Evolutionary conservation across 2,888 invertebrate species (phyloP).

Genomic region (Cephonodes hylas): DNA sequence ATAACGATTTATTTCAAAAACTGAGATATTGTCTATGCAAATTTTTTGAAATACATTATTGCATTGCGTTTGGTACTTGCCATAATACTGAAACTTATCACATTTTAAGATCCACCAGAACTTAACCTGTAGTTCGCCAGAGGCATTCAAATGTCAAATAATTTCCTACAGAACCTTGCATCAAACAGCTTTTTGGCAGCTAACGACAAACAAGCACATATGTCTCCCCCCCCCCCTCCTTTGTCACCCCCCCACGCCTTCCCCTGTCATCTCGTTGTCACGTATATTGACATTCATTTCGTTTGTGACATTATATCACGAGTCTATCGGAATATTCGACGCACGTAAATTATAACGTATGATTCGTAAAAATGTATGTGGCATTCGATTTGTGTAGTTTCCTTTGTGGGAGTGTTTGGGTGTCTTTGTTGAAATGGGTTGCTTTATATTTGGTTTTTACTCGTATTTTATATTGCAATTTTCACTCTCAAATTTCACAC

Average conservation of each 20-base stretch:
- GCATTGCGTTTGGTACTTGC: too few relatives aligned
- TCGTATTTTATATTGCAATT: too few relatives aligned
- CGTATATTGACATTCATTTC: conserved; percentile 15
- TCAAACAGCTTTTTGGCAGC: not conserved
- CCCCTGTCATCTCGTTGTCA: not conserved
- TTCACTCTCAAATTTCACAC: too few relatives aligned
- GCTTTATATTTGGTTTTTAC: too few relatives aligned
- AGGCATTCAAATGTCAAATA: not conserved
- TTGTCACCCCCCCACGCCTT: not conserved
- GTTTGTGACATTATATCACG: conserved; percentile 2
- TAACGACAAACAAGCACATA: not conserved
- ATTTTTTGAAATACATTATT: too few relatives aligned
- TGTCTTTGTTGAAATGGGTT: too few relatives aligned
- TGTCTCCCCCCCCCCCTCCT: not conserved
- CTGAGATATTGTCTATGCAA: too few relatives aligned
- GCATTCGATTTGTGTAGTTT: not conserved
- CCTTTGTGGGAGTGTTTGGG: not conserved
- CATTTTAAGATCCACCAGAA: not conserved
- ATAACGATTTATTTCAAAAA: too few relatives aligned
- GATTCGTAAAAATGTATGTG: not conserved
- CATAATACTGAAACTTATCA: too few relatives aligned
- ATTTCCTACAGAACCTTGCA: not conserved
- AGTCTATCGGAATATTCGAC: not conserved
- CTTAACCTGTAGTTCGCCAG: too few relatives aligned
- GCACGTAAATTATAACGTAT: not conserved